Base-by-base conservation (phyloP, 2,888 invertebrate species). In the Meliscaeva auricollis region DNA sequence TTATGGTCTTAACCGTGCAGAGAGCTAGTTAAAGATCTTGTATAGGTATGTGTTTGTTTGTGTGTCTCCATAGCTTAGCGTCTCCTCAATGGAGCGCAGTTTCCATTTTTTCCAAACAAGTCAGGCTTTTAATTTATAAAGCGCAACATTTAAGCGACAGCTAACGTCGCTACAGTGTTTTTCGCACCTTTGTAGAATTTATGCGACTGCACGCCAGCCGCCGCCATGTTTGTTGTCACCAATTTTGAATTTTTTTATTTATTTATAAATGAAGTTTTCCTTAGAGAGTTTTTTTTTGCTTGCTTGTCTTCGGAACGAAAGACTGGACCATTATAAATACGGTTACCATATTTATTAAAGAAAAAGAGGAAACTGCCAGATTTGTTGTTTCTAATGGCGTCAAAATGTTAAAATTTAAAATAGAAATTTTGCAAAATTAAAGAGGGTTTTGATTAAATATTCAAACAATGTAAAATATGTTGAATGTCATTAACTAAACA, bases 151-250 rank as follows among this genome's bases (percentile, higher is more conserved):
- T 85, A 85, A 85, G 85, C 76, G 85, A 85, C 85, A 81, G 81
- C 77, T 62, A 77, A 77, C 81, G 85, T 85, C 81, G 85, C 76
- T 81, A 85, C 85, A 85, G 81, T 81, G 85, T 85, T 85, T 85
- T 85, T 85, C 85, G 85, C 85, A 85, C 85, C 85, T 85, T 79
- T 50, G 68, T 69, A 68, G 76, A 81, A 85, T 85, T 81, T 85
- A 85, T 85, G 85, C 85, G 81, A 77, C 85, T 81, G 85, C 81
- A 85, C 73, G 85, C 60, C 32, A n/a, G 52, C 54, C 13, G 78
- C 13, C 38, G 41, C 66, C 72, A 58, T 80, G 84, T 75, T 70
- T 38, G 64, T 54, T 84, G 79, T 84, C 83, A 82, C 70, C 72
- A 68, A 52, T 58, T 17, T 41, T 60, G 22, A 15, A 41, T 41